These are phyloP conservation scores for Myripristis jacobus DNA, from an alignment of 2,797 vertebrate species.

Conservation along the genomic window DNA sequence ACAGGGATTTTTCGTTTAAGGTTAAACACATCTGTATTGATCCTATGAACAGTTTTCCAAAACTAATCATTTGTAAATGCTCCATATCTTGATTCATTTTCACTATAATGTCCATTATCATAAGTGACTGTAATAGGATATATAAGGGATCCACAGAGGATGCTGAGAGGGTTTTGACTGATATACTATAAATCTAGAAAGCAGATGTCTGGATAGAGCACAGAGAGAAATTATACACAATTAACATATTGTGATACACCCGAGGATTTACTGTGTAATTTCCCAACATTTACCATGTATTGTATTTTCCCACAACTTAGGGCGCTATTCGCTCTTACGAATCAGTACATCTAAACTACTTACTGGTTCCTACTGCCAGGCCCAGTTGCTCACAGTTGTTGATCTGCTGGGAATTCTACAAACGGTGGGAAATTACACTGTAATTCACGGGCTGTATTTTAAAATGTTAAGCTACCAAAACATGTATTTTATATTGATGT, in stretches of 20 bases:
- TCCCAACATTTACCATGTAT: no score
- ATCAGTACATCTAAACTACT: no score
- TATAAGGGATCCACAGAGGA: neutral
- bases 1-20: neutral
- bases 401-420: no score
- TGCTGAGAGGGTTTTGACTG: neutral
- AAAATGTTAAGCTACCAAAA: no score
- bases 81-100: constrained; percentile 2
- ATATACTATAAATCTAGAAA: constrained; percentile 14
- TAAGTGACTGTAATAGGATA: constrained; percentile 6
- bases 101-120: constrained; percentile 9
- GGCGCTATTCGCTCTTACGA: no score
- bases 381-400: no score
- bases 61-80: neutral
- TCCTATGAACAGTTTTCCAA: neutral
- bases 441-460: no score
- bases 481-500: constrained; percentile 16
- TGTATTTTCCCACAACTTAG: no score
- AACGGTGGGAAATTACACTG: no score
- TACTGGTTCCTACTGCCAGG: no score
- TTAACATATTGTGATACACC: no score
- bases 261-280: no score
- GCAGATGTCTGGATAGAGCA: neutral
- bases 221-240: constrained; percentile 7
- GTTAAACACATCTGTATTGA: neutral